phyloP scores from a whole-genome alignment of 2,113 vertebrate species.

The Erythrocercus mccallii region DNA sequence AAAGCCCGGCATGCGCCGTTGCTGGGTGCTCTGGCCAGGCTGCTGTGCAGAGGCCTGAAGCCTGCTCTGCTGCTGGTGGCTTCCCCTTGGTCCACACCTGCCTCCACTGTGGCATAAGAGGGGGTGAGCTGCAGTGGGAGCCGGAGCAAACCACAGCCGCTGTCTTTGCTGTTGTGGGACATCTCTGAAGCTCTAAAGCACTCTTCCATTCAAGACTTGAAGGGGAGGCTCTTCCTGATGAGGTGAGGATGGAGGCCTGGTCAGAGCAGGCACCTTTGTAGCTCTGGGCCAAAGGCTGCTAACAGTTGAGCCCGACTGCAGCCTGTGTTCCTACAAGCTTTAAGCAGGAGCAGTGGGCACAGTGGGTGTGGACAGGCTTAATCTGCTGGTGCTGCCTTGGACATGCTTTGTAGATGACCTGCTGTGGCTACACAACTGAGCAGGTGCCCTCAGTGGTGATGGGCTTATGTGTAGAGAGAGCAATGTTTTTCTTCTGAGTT shows the following conservation, averaged over 20 bases:
- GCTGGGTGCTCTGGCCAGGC: neutral
- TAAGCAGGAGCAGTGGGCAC: neutral
- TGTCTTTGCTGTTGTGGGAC: rapidly evolving
- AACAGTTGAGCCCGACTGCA: neutral
- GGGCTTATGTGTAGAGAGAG: neutral
- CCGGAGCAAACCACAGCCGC: neutral
- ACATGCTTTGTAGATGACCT: neutral
- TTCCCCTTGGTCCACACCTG: neutral
- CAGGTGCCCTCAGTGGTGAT: neutral
- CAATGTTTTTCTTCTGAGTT: neutral
- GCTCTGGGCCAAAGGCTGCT: neutral
- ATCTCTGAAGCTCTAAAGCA: neutral
- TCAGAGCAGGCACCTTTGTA: neutral
- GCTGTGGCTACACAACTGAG: neutral
- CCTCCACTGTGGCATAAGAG: neutral
- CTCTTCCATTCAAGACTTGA: neutral
- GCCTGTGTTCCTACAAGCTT: neutral
- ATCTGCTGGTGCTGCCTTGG: neutral
- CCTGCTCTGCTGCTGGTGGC: neutral
- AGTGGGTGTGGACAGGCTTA: neutral
- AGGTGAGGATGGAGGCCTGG: neutral
- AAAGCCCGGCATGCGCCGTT: rapidly evolving
- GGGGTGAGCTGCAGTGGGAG: neutral
- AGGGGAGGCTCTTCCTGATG: neutral
- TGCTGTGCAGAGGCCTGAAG: neutral